phyloP scores from a whole-genome alignment of 2,797 vertebrate genomes.

The Catamblyrhynchus diadema region DNA sequence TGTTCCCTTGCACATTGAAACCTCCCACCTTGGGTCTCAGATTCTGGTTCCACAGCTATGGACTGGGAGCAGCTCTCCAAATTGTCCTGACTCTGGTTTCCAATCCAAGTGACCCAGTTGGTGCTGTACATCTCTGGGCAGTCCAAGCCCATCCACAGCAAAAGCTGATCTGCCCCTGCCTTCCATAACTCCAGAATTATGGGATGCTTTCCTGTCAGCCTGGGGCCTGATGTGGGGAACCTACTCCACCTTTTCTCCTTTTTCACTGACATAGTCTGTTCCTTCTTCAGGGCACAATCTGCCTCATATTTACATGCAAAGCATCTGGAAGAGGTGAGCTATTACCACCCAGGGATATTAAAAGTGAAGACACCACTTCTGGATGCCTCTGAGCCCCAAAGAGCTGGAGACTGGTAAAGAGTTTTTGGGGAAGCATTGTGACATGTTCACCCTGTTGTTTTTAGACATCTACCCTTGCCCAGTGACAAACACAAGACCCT shows the following conservation, averaged over 20 bases:
- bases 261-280: background rate
- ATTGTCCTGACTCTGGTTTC: background rate
- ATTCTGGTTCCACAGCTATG: background rate
- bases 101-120: rapidly evolving
- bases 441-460: background rate
- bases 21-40: background rate
- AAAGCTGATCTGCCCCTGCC: background rate
- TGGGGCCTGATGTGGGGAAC: background rate
- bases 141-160: background rate
- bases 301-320: background rate
- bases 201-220: background rate
- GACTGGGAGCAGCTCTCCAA: background rate
- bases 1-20: background rate
- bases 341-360: background rate
- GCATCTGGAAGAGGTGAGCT: background rate
- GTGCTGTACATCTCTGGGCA: background rate
- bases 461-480: background rate
- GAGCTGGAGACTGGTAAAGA: background rate
- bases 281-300: background rate
- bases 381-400: background rate
- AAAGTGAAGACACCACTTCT: background rate
- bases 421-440: background rate
- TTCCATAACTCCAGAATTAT: background rate
- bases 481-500: background rate
- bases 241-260: background rate